Evolutionary conservation across 2,113 vertebrate species (phyloP).

Genomic region (Tonatia bakeri): DNA sequence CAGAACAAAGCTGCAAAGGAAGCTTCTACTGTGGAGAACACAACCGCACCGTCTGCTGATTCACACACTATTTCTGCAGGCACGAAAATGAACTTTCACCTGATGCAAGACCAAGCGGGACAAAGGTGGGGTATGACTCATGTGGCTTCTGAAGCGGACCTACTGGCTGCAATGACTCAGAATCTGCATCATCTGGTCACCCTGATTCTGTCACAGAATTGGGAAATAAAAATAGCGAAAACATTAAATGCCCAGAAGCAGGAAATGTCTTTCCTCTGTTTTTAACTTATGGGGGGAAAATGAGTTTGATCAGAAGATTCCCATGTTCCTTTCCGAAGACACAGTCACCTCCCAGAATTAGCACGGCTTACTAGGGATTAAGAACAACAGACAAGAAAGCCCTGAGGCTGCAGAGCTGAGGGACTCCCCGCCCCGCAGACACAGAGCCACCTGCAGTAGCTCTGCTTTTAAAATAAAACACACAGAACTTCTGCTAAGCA

Average conservation of each 20-base stretch:
- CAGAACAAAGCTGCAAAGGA: background rate
- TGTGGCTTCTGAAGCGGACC: background rate
- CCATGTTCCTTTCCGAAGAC: background rate
- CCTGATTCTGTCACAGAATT: background rate
- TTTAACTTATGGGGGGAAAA: background rate
- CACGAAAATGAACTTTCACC: background rate
- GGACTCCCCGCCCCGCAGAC: background rate
- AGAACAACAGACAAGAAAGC: background rate
- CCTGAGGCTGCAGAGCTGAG: background rate
- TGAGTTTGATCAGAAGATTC: background rate
- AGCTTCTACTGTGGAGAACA: background rate
- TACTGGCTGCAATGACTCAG: background rate
- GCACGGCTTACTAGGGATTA: background rate
- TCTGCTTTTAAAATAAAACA: background rate
- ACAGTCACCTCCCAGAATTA: background rate
- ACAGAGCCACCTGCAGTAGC: background rate
- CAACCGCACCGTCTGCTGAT: background rate
- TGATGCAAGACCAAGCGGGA: background rate
- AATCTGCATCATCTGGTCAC: fast-evolving
- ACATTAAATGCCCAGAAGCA: background rate
- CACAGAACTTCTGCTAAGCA: background rate
- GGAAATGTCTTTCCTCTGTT: background rate
- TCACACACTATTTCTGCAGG: fast-evolving
- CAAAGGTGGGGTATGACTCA: background rate
- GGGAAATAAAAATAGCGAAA: background rate